Percentiles rank a stretch among this genome's conserved stretches.
Conservation (phyloP, 2,113 vertebrate species). For the Pseudorhombus dupliciocellatus region DNA sequence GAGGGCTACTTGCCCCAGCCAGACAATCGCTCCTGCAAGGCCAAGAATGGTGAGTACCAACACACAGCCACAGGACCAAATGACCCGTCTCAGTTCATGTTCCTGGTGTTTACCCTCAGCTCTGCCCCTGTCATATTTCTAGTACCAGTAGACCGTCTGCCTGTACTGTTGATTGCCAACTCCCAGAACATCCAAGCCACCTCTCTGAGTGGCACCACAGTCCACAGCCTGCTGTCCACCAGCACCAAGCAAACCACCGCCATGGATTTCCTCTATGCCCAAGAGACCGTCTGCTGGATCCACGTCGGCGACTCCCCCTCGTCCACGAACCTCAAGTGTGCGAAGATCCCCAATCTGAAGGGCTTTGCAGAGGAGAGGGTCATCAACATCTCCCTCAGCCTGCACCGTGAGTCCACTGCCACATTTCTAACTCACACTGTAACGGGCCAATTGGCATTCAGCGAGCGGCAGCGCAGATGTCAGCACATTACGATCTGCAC, state of each 20-base stretch:
- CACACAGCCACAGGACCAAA: background rate
- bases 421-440: background rate
- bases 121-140: background rate
- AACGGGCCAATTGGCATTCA: background rate
- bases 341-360: conserved; percentile 94
- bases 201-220: conserved; percentile 86
- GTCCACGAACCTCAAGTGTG: conserved; percentile 92
- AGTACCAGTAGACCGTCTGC: conserved; percentile 91
- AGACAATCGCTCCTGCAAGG: conserved; percentile 97
- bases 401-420: conserved; percentile 89
- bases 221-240: conserved; percentile 88
- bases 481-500: background rate
- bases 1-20: conserved; percentile 94
- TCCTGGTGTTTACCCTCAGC: background rate
- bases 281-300: conserved; percentile 97
- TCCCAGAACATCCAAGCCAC: conserved; percentile 97
- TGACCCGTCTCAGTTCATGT: conserved; percentile 1
- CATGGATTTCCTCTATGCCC: conserved; percentile 95
- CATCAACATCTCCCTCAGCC: conserved; percentile 96
- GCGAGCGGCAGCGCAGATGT: background rate
- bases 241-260: conserved; percentile 96
- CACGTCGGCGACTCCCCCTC: conserved; percentile 90
- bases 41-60: conserved; percentile 89
- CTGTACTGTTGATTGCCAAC: conserved; percentile 94
- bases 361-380: conserved; percentile 89